phyloP scores from a whole-genome alignment of 2,888 invertebrate species.

The Leptinotarsa haldemani region DNA sequence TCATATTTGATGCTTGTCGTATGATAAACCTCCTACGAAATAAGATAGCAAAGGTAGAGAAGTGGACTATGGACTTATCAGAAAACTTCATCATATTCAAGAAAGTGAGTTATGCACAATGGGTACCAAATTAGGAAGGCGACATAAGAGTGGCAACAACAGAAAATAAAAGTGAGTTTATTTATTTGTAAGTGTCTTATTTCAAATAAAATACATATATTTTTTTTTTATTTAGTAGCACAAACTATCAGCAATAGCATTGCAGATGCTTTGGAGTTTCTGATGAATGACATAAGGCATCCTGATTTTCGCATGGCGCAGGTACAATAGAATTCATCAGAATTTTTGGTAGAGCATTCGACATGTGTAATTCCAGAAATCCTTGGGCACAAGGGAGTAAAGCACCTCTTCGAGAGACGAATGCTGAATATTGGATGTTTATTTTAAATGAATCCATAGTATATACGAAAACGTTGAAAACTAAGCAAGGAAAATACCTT shows the following conservation, averaged over 20 bases:
- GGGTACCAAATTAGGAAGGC: constrained; percentile 34
- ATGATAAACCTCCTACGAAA: constrained; percentile 37
- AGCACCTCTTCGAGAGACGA: constrained; percentile 28
- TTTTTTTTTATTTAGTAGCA: constrained; percentile 42
- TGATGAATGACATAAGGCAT: constrained; percentile 29
- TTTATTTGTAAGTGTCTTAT: constrained; percentile 6
- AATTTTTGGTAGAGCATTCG: constrained; percentile 37
- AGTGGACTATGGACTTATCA: constrained; percentile 29
- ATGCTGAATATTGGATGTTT: constrained; percentile 33
- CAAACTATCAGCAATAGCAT: constrained; percentile 42
- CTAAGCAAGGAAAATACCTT: background rate
- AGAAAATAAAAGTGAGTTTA: constrained; percentile 7
- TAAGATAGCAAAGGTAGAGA: constrained; percentile 20
- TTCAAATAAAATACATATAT: constrained; percentile 23
- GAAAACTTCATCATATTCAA: constrained; percentile 35
- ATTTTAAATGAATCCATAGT: constrained; percentile 22
- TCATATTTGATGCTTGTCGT: constrained; percentile 36
- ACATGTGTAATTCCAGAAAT: constrained; percentile 39
- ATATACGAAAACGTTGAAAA: constrained; percentile 29
- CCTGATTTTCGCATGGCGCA: constrained; percentile 33
- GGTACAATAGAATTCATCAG: constrained; percentile 38
- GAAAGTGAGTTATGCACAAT: constrained; percentile 29
- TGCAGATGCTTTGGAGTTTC: constrained; percentile 41
- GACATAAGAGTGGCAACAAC: constrained; percentile 38
- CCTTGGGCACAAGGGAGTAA: constrained; percentile 32